A percentile compares a stretch with the other conserved stretches of the same genome.
These are phyloP conservation scores for Eulithis prunata DNA, from an alignment of 2,888 invertebrate genomes.

Conservation along the genomic window DNA sequence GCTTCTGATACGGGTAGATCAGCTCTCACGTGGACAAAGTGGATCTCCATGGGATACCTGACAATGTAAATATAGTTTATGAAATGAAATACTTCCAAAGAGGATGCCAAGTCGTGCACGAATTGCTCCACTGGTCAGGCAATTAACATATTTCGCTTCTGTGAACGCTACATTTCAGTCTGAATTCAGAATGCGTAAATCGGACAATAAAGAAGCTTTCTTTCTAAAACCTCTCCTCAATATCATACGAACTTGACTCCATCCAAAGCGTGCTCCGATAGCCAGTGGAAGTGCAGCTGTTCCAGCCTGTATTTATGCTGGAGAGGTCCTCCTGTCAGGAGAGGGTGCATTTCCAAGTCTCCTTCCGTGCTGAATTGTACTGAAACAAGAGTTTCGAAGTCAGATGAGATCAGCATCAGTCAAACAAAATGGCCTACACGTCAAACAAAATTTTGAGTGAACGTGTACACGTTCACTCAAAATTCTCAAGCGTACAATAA, in stretches of 20 bases:
- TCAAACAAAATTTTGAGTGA: no score
- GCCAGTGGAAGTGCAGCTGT: constrained; percentile 94
- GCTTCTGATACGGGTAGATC: constrained; percentile 63
- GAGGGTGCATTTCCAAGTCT: constrained; percentile 65
- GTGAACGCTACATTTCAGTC: no score
- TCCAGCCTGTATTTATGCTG: constrained; percentile 85
- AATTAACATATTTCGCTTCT: no score
- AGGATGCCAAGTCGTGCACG: no score
- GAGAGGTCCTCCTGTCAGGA: constrained; percentile 84
- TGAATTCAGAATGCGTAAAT: no score
- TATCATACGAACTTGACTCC: constrained; percentile 51
- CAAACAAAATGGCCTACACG: no score
- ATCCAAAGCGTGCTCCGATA: constrained; percentile 90
- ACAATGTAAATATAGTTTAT: not conserved
- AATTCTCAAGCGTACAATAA: no score
- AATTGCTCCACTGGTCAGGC: no score
- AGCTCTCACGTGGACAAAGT: constrained; percentile 69
- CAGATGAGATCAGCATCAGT: no score
- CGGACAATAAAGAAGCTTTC: not conserved
- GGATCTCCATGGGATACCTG: constrained; percentile 74
- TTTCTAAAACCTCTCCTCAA: not conserved
- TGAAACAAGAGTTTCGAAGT: constrained; percentile 39
- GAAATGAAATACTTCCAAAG: no score
- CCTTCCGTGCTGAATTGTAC: constrained; percentile 75
- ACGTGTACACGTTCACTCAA: no score